phyloP scores from a whole-genome alignment of 2,888 invertebrate genomes.

The Cantharis rufa region DNA sequence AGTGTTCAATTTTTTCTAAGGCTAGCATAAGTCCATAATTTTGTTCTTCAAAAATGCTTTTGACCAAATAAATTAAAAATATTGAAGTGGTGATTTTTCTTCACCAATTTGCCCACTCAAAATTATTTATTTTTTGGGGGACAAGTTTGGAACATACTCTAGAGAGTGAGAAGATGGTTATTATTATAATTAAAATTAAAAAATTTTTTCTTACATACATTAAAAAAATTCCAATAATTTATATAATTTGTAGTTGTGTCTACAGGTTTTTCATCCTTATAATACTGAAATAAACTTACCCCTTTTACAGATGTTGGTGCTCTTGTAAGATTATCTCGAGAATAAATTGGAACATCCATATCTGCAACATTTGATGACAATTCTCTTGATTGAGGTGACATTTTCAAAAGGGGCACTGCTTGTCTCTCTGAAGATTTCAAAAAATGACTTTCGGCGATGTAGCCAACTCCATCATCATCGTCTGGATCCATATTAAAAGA shows the following conservation, averaged over 20 bases:
- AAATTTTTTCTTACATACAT: neutral
- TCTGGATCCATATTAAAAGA: conserved; percentile 45
- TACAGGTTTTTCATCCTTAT: neutral
- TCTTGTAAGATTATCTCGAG: conserved; percentile 49
- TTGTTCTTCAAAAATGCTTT: too few relatives aligned
- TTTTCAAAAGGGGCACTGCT: conserved; percentile 53
- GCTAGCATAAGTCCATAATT: too few relatives aligned
- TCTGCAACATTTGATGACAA: conserved; percentile 62
- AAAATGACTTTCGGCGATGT: conserved; percentile 61
- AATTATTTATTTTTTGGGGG: too few relatives aligned
- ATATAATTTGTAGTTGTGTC: too few relatives aligned
- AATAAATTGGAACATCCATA: conserved; percentile 62
- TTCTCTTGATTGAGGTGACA: conserved; percentile 51
- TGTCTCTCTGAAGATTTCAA: conserved; percentile 53
- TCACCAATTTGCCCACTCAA: too few relatives aligned
- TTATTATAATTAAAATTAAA: too few relatives aligned
- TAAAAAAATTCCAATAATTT: neutral
- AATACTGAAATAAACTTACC: conserved; percentile 41
- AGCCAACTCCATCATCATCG: conserved; percentile 59
- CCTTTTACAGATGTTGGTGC: conserved; percentile 38
- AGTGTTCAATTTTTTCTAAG: too few relatives aligned
- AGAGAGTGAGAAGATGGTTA: too few relatives aligned
- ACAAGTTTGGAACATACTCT: too few relatives aligned
- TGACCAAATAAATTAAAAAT: too few relatives aligned
- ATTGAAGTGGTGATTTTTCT: too few relatives aligned